phyloP scores from a whole-genome alignment of 1,140 invertebrate genomes.

The Pteromalus puparum region DNA sequence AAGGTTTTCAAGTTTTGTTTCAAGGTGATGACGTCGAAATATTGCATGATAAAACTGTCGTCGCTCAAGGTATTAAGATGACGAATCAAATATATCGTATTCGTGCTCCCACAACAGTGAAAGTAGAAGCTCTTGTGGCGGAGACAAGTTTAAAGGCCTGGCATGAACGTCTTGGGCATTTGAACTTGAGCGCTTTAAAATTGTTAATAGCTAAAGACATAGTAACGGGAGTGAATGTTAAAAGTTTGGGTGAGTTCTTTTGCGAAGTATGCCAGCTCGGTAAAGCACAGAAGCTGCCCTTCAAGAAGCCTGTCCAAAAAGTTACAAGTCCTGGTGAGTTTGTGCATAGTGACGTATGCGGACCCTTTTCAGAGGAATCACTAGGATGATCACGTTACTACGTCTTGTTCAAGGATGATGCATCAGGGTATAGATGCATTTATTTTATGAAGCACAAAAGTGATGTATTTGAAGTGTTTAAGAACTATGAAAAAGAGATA shows the following conservation, averaged over 20 bases:
- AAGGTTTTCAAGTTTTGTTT: conserved; percentile 50
- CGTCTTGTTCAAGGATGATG: too few relatives aligned
- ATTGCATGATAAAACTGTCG: conserved; percentile 49
- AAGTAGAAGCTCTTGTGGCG: conserved; percentile 47
- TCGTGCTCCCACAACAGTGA: conserved; percentile 62
- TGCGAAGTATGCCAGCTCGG: conserved; percentile 51
- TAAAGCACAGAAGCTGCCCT: too few relatives aligned
- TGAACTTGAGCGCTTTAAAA: conserved; percentile 48
- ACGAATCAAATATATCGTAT: conserved; percentile 52
- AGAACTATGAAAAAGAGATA: too few relatives aligned
- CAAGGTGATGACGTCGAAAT: conserved; percentile 49
- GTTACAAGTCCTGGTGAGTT: too few relatives aligned
- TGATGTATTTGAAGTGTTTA: too few relatives aligned
- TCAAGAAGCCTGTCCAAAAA: too few relatives aligned
- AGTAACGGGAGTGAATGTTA: conserved; percentile 31
- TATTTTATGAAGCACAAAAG: too few relatives aligned
- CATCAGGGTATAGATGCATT: too few relatives aligned
- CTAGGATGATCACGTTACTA: too few relatives aligned
- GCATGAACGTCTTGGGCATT: conserved; percentile 58
- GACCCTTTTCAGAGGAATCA: too few relatives aligned
- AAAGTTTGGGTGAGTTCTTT: conserved; percentile 46
- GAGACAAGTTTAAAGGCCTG: conserved; percentile 51
- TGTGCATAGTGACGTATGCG: too few relatives aligned
- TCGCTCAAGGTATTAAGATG: conserved; percentile 43
- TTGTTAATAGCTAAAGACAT: conserved; percentile 52